Conservation (phyloP, 2,888 invertebrate species). For the Ariolimax columbianus region DNA sequence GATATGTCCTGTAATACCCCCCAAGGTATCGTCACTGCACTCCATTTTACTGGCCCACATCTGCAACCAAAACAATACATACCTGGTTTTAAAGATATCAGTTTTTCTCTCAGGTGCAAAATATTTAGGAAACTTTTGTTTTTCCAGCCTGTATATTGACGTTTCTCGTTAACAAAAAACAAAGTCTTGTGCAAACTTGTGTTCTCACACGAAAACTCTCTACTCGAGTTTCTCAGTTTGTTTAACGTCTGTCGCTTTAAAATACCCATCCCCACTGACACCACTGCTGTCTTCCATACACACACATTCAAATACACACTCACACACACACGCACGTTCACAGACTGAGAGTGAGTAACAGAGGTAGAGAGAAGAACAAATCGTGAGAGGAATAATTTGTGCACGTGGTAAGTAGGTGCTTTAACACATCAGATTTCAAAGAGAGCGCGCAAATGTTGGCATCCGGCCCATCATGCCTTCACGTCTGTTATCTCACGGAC, state of each 20-base stretch:
- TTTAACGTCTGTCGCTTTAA: conserved; percentile 10
- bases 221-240: conserved; percentile 9
- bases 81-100: neutral
- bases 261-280: neutral
- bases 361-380: too few species aligned
- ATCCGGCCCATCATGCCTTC: neutral
- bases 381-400: too few species aligned
- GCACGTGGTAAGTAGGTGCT: neutral
- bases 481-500: neutral
- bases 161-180: conserved; percentile 23
- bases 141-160: neutral
- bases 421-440: neutral
- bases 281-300: neutral
- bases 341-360: neutral
- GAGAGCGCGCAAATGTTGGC: neutral
- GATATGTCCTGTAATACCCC: too few species aligned
- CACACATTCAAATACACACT: neutral
- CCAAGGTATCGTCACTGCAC: too few species aligned
- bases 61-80: too few species aligned
- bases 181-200: conserved; percentile 1
- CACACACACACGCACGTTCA: neutral
- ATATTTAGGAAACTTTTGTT: neutral
- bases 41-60: too few species aligned
- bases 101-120: neutral
- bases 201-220: neutral